These are phyloP conservation scores for Euphydryas editha DNA, from an alignment of 2,888 invertebrate species.

Conservation along the genomic window DNA sequence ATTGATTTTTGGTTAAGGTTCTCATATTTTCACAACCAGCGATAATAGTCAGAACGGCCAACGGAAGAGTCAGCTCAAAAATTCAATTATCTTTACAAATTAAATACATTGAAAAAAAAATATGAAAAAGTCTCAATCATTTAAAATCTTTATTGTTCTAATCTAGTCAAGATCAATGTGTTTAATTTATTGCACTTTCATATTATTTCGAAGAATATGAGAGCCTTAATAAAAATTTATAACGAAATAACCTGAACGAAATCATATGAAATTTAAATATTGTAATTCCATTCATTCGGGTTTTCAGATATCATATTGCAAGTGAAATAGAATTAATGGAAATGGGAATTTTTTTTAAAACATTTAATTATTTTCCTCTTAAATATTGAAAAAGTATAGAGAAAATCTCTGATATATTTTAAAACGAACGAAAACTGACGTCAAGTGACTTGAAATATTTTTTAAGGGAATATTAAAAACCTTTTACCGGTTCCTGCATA, in stretches of 20 bases:
- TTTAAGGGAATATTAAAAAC: neutral
- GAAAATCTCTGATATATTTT: neutral
- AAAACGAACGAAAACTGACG: neutral
- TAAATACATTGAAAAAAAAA: too few species aligned
- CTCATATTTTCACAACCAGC: too few species aligned
- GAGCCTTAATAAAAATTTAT: too few species aligned
- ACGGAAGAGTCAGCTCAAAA: too few species aligned
- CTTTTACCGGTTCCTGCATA: neutral
- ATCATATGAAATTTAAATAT: neutral
- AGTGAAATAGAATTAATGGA: neutral
- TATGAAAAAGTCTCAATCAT: too few species aligned
- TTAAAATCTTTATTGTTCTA: too few species aligned
- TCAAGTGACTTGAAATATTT: slow-evolving; percentile 10
- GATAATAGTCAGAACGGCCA: too few species aligned
- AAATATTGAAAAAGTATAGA: neutral
- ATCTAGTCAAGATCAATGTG: too few species aligned
- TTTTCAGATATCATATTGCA: neutral
- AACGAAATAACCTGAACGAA: neutral
- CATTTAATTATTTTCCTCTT: neutral
- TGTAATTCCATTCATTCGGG: neutral
- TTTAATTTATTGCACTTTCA: too few species aligned
- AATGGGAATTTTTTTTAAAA: slow-evolving; percentile 1
- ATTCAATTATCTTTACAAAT: too few species aligned
- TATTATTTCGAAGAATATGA: too few species aligned
- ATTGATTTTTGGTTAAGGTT: too few species aligned